Base-by-base conservation (phyloP, 2,888 invertebrate genomes). In the Stratiomys singularior region DNA sequence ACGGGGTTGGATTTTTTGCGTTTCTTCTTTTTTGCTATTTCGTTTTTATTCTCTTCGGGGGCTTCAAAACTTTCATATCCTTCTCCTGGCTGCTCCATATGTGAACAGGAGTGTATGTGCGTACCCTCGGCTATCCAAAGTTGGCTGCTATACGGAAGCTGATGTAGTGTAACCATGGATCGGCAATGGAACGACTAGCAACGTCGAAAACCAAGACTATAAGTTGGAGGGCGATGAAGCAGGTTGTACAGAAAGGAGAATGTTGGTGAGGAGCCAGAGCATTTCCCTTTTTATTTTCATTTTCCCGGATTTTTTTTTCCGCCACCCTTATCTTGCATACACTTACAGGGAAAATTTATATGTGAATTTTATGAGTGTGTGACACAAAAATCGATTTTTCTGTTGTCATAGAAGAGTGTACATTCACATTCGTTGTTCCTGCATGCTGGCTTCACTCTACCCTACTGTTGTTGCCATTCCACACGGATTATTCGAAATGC, bases 361-460 rank as follows among this genome's bases (percentile, higher is more conserved):
- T 76, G 56, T 78, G 82, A 81, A 80, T 81, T 81, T 82, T 76
- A 64, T 81, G 82, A 82, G 81, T 82, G 81, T 82, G 82, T 81
- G 82, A 82, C 81, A 82, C 80, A 82, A 82, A 82, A 82, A 82
- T 82, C 82, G 82, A 82, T 82, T 82, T 82, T 82, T 79, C 80
- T 80, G 81, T 82, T 82, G 82, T 82, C 82, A 82, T 82, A 82
- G 81, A 82, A 80, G 82, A 82, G 80, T 81, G 23, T 79, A 18
- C 76, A 37, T 44, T 37, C 37, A 9, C 37, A 37, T 30, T 28
- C 7, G 63, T 64, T 28, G 76, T 25, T 64, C 63, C 64, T 76
- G 44, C 47, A 46, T 18, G 21, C 7, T 11, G 4, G 37, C 27
- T 21, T 44, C 21, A 30, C 21, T 25, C 60, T 37, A 60, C 74